These are phyloP conservation scores for Hylaeus volcanicus DNA, from an alignment of 1,140 invertebrate genomes.

Conservation along the genomic window DNA sequence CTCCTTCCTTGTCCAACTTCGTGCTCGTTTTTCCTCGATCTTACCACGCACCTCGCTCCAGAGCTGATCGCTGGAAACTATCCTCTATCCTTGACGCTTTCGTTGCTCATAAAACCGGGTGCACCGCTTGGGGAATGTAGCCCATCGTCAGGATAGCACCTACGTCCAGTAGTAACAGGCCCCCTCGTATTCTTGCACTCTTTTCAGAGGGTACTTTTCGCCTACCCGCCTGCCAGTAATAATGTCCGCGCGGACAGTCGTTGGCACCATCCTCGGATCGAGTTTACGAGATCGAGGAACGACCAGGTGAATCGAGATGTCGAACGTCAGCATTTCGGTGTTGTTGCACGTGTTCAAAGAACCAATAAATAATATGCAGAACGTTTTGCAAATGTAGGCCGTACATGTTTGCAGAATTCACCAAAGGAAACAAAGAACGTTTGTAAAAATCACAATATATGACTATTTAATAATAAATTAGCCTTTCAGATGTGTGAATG, in stretches of 20 bases:
- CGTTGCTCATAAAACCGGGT: conserved; percentile 63
- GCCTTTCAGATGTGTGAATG: too few relatives aligned
- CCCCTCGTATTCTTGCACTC: conserved; percentile 40
- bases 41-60: conserved; percentile 2
- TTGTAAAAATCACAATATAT: too few relatives aligned
- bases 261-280: conserved; percentile 6
- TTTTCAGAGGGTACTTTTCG: conserved; percentile 40
- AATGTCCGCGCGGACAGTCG: conserved; percentile 42
- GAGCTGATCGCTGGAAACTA: conserved; percentile 58
- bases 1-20: conserved; percentile 29
- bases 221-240: conserved; percentile 40
- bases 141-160: conserved; percentile 61
- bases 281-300: conserved; percentile 58
- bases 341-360: too few relatives aligned
- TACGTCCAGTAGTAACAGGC: conserved; percentile 56
- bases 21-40: conserved; percentile 21
- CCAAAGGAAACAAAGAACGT: too few relatives aligned
- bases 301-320: conserved; percentile 7
- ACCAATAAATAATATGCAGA: too few relatives aligned
- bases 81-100: conserved; percentile 49
- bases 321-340: not conserved
- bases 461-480: too few relatives aligned
- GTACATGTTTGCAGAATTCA: too few relatives aligned
- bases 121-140: conserved; percentile 58
- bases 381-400: too few relatives aligned